Evolutionary conservation across 2,888 invertebrate species (phyloP).

Genomic region (Kryphioiulus occultus): DNA sequence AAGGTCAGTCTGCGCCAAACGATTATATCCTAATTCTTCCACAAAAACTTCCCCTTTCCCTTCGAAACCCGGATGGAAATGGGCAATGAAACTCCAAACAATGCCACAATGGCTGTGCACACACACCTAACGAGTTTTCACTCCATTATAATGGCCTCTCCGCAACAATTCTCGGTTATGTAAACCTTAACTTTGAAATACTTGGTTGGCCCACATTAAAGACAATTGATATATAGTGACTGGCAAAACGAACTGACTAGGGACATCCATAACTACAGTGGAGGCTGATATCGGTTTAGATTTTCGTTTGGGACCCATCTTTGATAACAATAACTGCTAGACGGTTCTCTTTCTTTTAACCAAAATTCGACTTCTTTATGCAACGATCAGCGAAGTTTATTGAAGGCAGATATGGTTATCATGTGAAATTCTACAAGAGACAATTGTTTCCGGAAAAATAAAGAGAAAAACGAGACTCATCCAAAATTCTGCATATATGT

Average conservation of each 20-base stretch:
- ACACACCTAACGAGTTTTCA: background rate
- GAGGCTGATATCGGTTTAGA: background rate
- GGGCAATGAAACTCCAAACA: background rate
- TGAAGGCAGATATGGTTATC: too few relatives aligned
- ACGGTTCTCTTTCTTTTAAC: too few relatives aligned
- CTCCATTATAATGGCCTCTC: background rate
- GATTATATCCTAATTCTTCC: background rate
- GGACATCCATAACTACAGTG: background rate
- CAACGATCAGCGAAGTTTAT: too few relatives aligned
- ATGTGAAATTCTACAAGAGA: too few relatives aligned
- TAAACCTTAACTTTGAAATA: conserved; percentile 13
- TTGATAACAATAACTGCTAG: too few relatives aligned
- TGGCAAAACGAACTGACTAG: background rate
- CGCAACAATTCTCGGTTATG: background rate
- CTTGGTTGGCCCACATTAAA: background rate
- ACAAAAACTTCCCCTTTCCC: conserved; percentile 21
- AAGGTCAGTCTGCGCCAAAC: background rate
- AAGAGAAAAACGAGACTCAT: too few relatives aligned
- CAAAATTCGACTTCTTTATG: too few relatives aligned
- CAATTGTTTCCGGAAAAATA: too few relatives aligned
- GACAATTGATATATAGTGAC: conserved; percentile 1
- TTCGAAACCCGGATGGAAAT: background rate
- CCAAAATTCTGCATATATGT: too few relatives aligned
- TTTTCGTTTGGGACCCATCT: too few relatives aligned
- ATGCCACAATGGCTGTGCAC: background rate